Evolutionary conservation across 1,140 invertebrate species (phyloP), one percentile per base, ranked within the genome.

Genomic region (Chrysoperla carnea): DNA sequence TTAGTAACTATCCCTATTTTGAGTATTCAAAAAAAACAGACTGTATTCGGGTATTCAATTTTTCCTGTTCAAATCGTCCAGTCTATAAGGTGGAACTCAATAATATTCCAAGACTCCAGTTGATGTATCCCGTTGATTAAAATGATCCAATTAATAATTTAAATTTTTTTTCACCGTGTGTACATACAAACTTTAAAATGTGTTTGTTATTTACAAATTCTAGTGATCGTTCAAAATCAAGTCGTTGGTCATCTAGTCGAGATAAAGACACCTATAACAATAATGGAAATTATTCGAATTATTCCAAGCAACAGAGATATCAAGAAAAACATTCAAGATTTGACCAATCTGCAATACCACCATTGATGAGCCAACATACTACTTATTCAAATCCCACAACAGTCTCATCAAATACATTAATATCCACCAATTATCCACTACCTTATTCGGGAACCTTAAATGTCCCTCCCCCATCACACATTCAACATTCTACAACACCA

Each of bases 241-340:
- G 31, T 33, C 31, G 31, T 2, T 33, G 31, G 31, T 33, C 31
- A 33, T 23, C 17, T 2, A 12, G 8, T 12, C 31, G 52, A 40
- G 38, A 46, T 3, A 50, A 53, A 38, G 49, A 51, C n/a, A 46
- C 49, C 29, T 39, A 33, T 33, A 12, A 4, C 4, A 49, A 43
- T 54, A 52, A 49, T 63, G 64, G 42, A 54, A 53, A 49, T 60
- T 63, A 38, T 63, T 62, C 33, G 60, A 64, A 6, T 55, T 50
- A 39, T 48, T 46, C 6, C 56, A 62, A 3, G 55, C 64, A 9
- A 31, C 44, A 15, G 45, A 50, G 0, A 33, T 33, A 11, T 6
- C n/a, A 9, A 33, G 31, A 33, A 33, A 11, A 9, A 4, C 2
- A 12, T 12, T 33, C n/a, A 11, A 12, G n/a, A 11, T 11, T 33